These are phyloP conservation scores for Oxycera nigricornis DNA, from an alignment of 2,888 invertebrate species.

Conservation along the genomic window DNA sequence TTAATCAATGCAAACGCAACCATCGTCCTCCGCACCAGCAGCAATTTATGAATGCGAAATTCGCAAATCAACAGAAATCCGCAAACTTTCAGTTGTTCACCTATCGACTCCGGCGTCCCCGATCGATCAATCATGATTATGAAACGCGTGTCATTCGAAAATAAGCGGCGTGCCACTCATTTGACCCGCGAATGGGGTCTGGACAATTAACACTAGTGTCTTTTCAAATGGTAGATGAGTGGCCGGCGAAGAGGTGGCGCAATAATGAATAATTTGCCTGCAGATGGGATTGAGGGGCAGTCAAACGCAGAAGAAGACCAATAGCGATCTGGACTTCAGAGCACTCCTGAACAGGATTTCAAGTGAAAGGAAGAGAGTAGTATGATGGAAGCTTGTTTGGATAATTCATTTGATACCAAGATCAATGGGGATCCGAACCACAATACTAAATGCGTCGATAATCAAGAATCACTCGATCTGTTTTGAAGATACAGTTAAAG, in stretches of 20 bases:
- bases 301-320: too few relatives aligned
- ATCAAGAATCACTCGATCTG: too few relatives aligned
- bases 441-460: too few relatives aligned
- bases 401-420: too few relatives aligned
- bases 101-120: slow-evolving; percentile 10
- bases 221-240: slow-evolving; percentile 20
- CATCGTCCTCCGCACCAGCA: neutral
- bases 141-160: slow-evolving; percentile 29
- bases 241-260: slow-evolving; percentile 1
- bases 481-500: too few relatives aligned
- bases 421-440: too few relatives aligned
- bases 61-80: neutral
- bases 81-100: slow-evolving; percentile 8
- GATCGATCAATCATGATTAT: slow-evolving; percentile 29
- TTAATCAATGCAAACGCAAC: slow-evolving; percentile 5
- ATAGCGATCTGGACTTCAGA: too few relatives aligned
- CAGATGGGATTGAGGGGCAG: too few relatives aligned
- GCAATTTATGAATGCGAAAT: neutral
- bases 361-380: too few relatives aligned
- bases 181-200: neutral
- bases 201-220: slow-evolving; percentile 20
- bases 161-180: slow-evolving; percentile 30
- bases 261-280: too few relatives aligned
- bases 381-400: too few relatives aligned
- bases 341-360: too few relatives aligned